phyloP scores from a whole-genome alignment of 2,113 vertebrate genomes.

The Haemorhous mexicanus region DNA sequence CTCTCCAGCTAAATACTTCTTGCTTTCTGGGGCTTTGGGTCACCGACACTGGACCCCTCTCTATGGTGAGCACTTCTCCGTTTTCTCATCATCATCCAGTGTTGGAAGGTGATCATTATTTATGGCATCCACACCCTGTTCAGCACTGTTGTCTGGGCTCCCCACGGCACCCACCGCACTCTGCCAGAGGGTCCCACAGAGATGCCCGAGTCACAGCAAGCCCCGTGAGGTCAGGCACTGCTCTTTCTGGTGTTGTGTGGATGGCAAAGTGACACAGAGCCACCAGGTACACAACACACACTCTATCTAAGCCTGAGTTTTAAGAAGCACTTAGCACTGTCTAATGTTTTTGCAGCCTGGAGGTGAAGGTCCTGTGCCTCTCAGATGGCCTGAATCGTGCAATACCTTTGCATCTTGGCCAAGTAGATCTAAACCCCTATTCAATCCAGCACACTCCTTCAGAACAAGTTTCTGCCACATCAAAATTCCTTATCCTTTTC shows the following conservation, averaged over 20 bases:
- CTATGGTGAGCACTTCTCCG: rapidly evolving
- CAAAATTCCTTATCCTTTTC: not conserved
- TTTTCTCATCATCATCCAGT: not conserved
- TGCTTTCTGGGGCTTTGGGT: not conserved
- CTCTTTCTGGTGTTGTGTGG: rapidly evolving
- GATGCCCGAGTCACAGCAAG: rapidly evolving
- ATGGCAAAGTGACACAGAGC: not conserved
- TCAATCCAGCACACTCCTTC: not conserved
- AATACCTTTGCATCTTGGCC: not conserved
- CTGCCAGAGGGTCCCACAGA: rapidly evolving
- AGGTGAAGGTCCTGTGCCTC: not conserved
- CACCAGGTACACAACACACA: not conserved
- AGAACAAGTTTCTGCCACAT: not conserved
- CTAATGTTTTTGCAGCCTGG: not conserved
- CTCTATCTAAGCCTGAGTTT: not conserved
- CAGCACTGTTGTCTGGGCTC: not conserved
- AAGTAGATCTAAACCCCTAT: not conserved
- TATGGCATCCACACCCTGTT: not conserved
- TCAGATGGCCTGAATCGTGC: not conserved
- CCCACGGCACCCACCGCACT: rapidly evolving
- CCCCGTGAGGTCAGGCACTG: rapidly evolving
- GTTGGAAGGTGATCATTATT: not conserved
- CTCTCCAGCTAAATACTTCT: not conserved
- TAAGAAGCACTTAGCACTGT: not conserved
- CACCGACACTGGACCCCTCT: not conserved